These are phyloP conservation scores for Tangara arthus DNA, from an alignment of 2,797 vertebrate species.

Conservation along the genomic window DNA sequence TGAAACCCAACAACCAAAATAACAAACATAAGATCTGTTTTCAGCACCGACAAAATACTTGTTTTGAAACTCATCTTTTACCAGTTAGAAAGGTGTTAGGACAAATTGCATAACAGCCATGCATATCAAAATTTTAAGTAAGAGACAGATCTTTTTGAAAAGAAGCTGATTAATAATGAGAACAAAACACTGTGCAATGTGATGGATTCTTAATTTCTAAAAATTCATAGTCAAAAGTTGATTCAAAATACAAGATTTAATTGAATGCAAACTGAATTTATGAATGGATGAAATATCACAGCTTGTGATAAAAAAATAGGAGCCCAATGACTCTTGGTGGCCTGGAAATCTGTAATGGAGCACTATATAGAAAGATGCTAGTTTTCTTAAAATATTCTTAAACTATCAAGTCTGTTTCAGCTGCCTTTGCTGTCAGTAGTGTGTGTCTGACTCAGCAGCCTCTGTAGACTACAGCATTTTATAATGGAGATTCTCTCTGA, in stretches of 20 bases:
- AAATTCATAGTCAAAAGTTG: not conserved
- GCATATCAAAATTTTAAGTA: not conserved
- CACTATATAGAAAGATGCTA: not conserved
- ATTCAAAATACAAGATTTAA: not conserved
- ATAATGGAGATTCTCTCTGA: not conserved
- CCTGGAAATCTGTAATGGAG: not conserved
- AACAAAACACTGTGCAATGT: not conserved
- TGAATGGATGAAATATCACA: not conserved
- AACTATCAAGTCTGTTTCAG: not conserved
- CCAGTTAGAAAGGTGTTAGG: not conserved
- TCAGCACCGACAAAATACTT: not conserved
- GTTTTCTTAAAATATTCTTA: not conserved
- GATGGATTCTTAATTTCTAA: not conserved
- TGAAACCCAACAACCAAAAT: rapidly evolving
- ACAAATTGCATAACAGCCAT: not conserved
- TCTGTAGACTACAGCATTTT: not conserved
- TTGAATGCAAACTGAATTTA: not conserved
- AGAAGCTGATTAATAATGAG: not conserved
- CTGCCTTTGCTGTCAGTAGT: not conserved
- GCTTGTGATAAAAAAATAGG: not conserved
- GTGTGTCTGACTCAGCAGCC: not conserved
- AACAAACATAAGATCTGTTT: not conserved
- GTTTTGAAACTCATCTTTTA: not conserved
- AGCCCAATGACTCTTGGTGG: not conserved
- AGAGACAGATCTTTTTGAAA: not conserved